Evolutionary conservation across 2,888 invertebrate species (phyloP).

Genomic region (Cephus pulcher): DNA sequence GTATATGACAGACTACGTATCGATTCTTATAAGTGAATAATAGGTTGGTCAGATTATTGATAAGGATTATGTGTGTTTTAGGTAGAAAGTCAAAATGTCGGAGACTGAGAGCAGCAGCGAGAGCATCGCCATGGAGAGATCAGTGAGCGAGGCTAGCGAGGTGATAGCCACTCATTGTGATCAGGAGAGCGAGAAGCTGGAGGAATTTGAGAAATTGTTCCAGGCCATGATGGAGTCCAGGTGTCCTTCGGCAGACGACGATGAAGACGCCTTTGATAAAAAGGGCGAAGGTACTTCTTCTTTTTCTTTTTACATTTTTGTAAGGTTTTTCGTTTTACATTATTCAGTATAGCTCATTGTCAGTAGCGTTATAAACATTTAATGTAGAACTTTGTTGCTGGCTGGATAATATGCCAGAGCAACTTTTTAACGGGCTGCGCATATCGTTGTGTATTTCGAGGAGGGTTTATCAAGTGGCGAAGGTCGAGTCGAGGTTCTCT

Average conservation of each 20-base stretch:
- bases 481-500: constrained; percentile 8
- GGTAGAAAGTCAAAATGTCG: constrained; percentile 41
- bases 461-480: constrained; percentile 21
- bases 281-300: constrained; percentile 5
- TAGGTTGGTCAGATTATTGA: no score
- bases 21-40: no score
- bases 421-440: constrained; percentile 11
- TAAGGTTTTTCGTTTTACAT: no score
- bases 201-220: constrained; percentile 59
- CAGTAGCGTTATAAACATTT: neutral
- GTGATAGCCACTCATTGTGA: constrained; percentile 15
- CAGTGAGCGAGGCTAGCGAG: constrained; percentile 24
- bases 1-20: constrained; percentile 1
- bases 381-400: neutral
- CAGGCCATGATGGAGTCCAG: constrained; percentile 58
- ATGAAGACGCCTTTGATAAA: constrained; percentile 19
- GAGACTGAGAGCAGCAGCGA: constrained; percentile 46
- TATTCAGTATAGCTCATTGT: neutral
- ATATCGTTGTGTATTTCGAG: constrained; percentile 11
- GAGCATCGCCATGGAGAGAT: constrained; percentile 26
- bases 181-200: constrained; percentile 50
- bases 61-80: neutral
- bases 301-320: no score
- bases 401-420: neutral
- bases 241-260: constrained; percentile 47